Evolutionary conservation across 2,888 invertebrate species (phyloP).

Genomic region (Lepidochitona cinerea): DNA sequence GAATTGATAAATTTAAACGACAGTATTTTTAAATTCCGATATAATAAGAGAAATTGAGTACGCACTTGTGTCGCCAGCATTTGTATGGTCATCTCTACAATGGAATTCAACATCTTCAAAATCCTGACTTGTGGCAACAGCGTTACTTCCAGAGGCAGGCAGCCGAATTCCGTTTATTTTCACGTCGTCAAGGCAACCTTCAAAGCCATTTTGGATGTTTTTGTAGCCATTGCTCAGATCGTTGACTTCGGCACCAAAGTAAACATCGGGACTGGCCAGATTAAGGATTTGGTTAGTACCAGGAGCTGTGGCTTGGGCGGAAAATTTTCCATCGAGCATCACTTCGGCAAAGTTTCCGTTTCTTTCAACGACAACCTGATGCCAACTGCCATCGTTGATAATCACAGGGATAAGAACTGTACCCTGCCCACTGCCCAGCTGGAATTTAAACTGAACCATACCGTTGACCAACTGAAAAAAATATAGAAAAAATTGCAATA

Average conservation of each 20-base stretch:
- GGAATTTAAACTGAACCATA: slow-evolving; percentile 89
- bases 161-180: slow-evolving; percentile 82
- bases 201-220: slow-evolving; percentile 84
- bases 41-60: too few relatives aligned
- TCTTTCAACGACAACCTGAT: slow-evolving; percentile 81
- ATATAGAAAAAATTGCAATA: slow-evolving; percentile 4
- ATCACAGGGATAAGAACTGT: slow-evolving; percentile 83
- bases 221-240: slow-evolving; percentile 49
- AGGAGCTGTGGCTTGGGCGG: slow-evolving; percentile 80
- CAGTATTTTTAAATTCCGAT: too few relatives aligned
- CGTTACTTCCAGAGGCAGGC: slow-evolving; percentile 75
- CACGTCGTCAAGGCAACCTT: slow-evolving; percentile 93
- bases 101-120: slow-evolving; percentile 68
- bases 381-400: slow-evolving; percentile 90
- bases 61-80: background rate
- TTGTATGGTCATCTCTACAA: slow-evolving; percentile 60
- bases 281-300: slow-evolving; percentile 88
- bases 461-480: slow-evolving; percentile 81
- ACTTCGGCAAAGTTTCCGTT: slow-evolving; percentile 85
- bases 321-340: slow-evolving; percentile 82
- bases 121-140: slow-evolving; percentile 67
- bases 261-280: slow-evolving; percentile 85
- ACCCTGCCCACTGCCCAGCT: slow-evolving; percentile 93
- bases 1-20: too few relatives aligned
- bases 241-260: slow-evolving; percentile 85